Conservation (phyloP, 2,113 vertebrate species). For the Hippocampus barbouri region DNA sequence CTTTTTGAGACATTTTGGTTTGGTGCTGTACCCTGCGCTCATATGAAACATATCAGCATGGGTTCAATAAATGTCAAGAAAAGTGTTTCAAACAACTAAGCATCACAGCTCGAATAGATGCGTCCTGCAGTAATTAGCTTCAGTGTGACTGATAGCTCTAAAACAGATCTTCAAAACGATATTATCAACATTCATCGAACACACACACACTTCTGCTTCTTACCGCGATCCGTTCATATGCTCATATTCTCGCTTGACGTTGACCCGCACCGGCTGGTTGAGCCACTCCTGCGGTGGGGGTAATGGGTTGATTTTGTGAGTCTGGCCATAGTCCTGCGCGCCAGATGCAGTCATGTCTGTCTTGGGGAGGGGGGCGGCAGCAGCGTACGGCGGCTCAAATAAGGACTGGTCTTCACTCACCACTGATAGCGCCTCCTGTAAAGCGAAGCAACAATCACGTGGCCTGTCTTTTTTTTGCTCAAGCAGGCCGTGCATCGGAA, state of each 20-base stretch:
- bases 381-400: slow-evolving; percentile 92
- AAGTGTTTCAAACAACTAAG: not conserved
- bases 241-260: slow-evolving; percentile 95
- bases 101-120: not conserved
- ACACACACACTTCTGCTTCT: slow-evolving; percentile 7
- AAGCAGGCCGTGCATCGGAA: not conserved
- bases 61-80: not conserved
- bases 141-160: not conserved
- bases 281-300: slow-evolving; percentile 97
- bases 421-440: slow-evolving; percentile 98
- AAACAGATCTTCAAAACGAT: not conserved
- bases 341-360: slow-evolving; percentile 98
- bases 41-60: not conserved
- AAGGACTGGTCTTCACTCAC: slow-evolving; percentile 99
- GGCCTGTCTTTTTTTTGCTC: not conserved
- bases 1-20: not conserved
- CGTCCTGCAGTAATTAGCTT: not conserved
- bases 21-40: not conserved
- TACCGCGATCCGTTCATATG: slow-evolving; percentile 98
- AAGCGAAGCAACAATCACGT: slow-evolving; percentile 19
- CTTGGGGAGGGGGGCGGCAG: slow-evolving; percentile 90
- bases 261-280: slow-evolving; percentile 88
- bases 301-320: slow-evolving; percentile 95
- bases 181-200: not conserved
- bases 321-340: slow-evolving; percentile 92